Evolutionary conservation across 2,113 vertebrate species (phyloP).

Genomic region (Melanerpes formicivorus): DNA sequence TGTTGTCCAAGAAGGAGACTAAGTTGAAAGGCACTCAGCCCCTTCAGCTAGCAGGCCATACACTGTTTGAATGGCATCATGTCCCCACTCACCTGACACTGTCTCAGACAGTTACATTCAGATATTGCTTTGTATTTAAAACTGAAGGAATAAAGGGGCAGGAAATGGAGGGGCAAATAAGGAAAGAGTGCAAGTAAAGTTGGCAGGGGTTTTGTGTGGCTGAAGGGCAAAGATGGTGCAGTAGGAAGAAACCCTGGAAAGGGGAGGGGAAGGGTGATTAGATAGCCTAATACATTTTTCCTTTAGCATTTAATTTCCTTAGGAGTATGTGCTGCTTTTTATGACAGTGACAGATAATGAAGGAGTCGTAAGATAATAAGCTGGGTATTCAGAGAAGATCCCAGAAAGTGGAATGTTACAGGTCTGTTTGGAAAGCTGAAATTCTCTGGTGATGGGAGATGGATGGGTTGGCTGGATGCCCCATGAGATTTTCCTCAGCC

Average conservation of each 20-base stretch:
- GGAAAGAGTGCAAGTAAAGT: background rate
- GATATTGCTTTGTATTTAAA: background rate
- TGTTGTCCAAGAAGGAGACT: background rate
- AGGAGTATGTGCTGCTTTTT: slow-evolving; percentile 42
- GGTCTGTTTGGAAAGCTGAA: slow-evolving; percentile 55
- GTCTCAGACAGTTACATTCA: background rate
- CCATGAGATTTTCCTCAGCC: slow-evolving; percentile 44
- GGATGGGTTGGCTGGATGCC: slow-evolving; percentile 55
- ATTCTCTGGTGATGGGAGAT: slow-evolving; percentile 58
- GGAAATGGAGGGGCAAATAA: background rate
- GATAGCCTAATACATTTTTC: background rate
- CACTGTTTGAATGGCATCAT: background rate
- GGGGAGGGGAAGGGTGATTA: slow-evolving; percentile 3
- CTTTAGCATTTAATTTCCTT: slow-evolving; percentile 23
- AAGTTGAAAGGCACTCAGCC: background rate
- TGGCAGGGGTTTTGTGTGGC: background rate
- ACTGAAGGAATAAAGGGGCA: background rate
- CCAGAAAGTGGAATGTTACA: slow-evolving; percentile 18
- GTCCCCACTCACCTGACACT: background rate
- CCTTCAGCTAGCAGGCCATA: background rate
- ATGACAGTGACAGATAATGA: slow-evolving; percentile 59
- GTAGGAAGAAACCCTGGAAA: background rate
- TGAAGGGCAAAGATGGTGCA: slow-evolving; percentile 1
- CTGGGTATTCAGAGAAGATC: background rate
- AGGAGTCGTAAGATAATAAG: slow-evolving; percentile 46